These are phyloP conservation scores for Celastrina argiolus DNA, from an alignment of 2,888 invertebrate genomes.

Conservation along the genomic window DNA sequence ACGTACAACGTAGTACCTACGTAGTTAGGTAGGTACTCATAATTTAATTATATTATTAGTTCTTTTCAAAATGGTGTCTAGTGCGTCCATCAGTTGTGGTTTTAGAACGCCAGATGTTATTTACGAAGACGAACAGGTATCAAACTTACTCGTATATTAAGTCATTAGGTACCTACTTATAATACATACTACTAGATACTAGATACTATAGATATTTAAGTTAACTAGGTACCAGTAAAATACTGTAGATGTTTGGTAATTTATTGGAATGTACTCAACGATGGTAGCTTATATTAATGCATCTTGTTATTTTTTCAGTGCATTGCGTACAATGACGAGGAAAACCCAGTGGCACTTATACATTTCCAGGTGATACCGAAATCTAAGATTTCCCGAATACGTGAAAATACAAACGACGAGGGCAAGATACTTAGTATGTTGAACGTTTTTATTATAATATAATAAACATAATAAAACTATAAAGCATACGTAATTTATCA, in stretches of 20 bases:
- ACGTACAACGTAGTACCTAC: no score
- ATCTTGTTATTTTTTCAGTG: conserved; percentile 13
- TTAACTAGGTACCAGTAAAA: no score
- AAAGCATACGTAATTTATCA: no score
- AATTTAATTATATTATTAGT: conserved; percentile 19
- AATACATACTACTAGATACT: no score
- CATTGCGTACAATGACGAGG: conserved; percentile 1
- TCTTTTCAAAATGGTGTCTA: not conserved
- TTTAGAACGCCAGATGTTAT: not conserved
- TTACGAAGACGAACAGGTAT: conserved; percentile 17
- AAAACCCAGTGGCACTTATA: conserved; percentile 2
- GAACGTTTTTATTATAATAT: no score
- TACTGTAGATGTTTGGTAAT: no score
- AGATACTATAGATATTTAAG: no score
- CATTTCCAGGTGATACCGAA: conserved; percentile 21
- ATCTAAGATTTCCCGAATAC: not conserved
- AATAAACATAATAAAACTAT: not conserved
- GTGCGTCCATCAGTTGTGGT: not conserved
- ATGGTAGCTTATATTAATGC: no score
- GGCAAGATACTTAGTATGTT: conserved; percentile 5
- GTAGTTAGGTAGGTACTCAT: not conserved
- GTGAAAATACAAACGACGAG: not conserved
- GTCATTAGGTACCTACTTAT: no score
- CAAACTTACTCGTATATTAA: not conserved
- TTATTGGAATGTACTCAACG: no score